Conservation (phyloP, 2,113 vertebrate genomes). For the Atrichornis clamosus region DNA sequence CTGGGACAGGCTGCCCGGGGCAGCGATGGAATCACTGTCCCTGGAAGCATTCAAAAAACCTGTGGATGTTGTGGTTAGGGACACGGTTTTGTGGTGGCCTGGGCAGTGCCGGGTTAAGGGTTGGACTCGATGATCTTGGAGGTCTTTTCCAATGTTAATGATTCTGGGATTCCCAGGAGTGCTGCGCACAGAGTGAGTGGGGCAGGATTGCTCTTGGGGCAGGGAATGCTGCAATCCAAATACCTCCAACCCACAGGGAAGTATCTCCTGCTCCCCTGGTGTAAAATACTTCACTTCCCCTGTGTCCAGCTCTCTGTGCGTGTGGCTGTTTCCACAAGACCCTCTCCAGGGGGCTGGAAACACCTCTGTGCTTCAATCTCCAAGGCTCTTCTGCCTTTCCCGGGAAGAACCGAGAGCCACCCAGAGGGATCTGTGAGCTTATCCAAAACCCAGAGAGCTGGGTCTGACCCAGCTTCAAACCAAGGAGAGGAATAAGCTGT, state of each 20-base stretch:
- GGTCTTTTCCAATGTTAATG: background rate
- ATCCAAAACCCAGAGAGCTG: rapidly evolving
- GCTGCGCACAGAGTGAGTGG: rapidly evolving
- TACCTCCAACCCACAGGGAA: background rate
- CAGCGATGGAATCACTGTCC: background rate
- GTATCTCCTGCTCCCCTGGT: background rate
- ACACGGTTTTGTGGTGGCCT: rapidly evolving
- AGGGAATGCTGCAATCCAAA: background rate
- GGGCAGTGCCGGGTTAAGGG: background rate
- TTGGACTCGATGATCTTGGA: rapidly evolving
- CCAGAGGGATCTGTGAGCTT: background rate
- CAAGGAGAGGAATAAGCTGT: background rate
- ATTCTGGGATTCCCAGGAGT: background rate
- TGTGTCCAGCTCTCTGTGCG: rapidly evolving
- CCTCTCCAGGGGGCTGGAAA: background rate
- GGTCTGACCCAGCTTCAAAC: background rate
- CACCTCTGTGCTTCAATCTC: background rate
- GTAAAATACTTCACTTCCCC: background rate
- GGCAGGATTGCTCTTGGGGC: background rate
- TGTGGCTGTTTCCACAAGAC: background rate
- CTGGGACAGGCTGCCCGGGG: background rate
- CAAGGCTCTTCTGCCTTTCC: background rate
- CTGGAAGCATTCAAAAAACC: background rate
- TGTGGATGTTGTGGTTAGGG: rapidly evolving
- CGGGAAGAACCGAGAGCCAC: background rate